Conservation (phyloP, 2,797 vertebrate species). For the Lemur catta region DNA sequence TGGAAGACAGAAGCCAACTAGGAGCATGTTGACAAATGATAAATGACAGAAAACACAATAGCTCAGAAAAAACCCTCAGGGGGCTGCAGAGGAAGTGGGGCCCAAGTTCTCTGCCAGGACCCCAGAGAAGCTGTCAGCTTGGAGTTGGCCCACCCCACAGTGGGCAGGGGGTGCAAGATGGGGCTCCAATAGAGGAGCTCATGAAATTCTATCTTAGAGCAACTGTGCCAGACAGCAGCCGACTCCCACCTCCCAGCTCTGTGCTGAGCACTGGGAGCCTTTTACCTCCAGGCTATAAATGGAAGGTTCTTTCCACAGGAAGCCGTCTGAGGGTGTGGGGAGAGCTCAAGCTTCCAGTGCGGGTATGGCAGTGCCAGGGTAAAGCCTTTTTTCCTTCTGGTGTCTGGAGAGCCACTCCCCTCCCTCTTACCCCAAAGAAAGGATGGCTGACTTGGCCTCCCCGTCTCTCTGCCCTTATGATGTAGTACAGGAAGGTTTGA, state of each 20-base stretch:
- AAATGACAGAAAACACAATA: background rate
- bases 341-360: background rate
- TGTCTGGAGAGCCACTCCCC: background rate
- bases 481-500: background rate
- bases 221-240: rapidly evolving
- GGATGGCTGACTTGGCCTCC: background rate
- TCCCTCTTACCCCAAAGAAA: background rate
- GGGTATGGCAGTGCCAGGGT: rapidly evolving
- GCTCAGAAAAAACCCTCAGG: background rate
- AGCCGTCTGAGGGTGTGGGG: background rate
- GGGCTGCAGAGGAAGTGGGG: background rate
- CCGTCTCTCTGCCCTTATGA: background rate
- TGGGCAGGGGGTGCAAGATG: rapidly evolving
- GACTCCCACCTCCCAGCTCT: background rate
- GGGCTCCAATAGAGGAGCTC: background rate
- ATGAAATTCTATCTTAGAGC: background rate
- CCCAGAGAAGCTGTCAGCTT: background rate
- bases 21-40: background rate
- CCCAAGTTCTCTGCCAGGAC: no score
- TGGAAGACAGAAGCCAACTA: background rate
- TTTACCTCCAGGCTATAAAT: background rate
- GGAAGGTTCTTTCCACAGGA: background rate
- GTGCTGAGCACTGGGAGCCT: background rate
- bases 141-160: background rate
- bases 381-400: background rate